Evolutionary conservation across 2,113 vertebrate genomes (phyloP), one percentile per base, ranked within the genome.

Genomic region (Anoura caudifer): DNA sequence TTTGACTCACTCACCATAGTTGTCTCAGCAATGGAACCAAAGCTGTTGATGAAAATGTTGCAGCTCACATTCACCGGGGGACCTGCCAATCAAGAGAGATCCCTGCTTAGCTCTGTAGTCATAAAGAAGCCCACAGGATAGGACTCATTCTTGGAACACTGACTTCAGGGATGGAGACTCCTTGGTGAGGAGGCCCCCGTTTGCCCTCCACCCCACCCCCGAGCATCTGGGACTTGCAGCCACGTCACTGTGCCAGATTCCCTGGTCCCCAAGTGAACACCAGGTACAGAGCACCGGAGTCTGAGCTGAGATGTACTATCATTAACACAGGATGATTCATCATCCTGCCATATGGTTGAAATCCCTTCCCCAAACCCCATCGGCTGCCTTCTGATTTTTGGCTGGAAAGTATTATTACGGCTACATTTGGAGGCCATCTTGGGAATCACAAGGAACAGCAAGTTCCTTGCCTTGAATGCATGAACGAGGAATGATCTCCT

Each of bases 21-120:
- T 2, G 99, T 99, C 98, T 99, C 99, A 96, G 99, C 99, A 88
- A 99, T 99, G 80, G 99, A 99, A n/a, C 99, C 99, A 80, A 99
- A 99, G 97, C 99, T 99, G 99, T 99, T 99, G 99, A 99, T 99
- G 98, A 99, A 99, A 98, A 99, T 99, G 98, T 99, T 99, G 99
- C 99, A 99, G 98, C 99, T 99, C 96, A 99, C 99, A 2, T 99
- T 99, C 96, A 99, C 99, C 33, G 99, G 98, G 3, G 99, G 99
- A 97, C 99, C 99, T 99, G 99, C 72, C 97, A 97, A 97, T 98
- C 94, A 98, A 98, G 97, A 98, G 84, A 98, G 90, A 97, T 87
- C 11, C 93, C 69, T 52, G 84, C 91, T 95, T 93, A 97, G 94
- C 52, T 6, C 3, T 45, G 59, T 5, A 61, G 70, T 7, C 22